Conservation (phyloP, 2,113 vertebrate genomes). For the Nesoenas mayeri region DNA sequence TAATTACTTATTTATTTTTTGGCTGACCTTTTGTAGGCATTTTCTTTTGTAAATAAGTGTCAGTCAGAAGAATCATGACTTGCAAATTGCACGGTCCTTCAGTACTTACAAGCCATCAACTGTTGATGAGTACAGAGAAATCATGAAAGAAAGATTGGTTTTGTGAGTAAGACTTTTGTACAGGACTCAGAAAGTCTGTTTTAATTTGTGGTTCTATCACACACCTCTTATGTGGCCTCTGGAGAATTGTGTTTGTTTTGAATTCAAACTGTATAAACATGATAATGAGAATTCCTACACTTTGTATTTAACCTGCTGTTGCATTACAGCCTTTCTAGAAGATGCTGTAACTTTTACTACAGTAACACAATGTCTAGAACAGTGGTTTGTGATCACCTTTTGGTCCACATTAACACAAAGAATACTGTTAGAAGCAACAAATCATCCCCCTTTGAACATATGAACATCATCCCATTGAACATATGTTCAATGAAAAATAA, state of each 20-base stretch:
- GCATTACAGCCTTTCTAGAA: neutral
- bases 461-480: no score
- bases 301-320: neutral
- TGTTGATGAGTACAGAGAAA: neutral
- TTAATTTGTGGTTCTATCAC: neutral
- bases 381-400: neutral
- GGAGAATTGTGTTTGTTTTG: neutral
- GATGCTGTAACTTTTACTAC: neutral
- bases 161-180: neutral
- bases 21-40: neutral
- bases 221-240: neutral
- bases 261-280: neutral
- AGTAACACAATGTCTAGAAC: neutral
- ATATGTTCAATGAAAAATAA: neutral
- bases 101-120: neutral
- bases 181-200: neutral
- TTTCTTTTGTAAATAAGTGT: neutral
- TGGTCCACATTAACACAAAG: neutral
- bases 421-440: neutral
- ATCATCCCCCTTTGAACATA: neutral
- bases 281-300: neutral
- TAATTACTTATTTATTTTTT: conserved; percentile 12
- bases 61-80: neutral
- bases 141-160: neutral
- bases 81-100: neutral